Percentiles rank a stretch among this genome's conserved stretches.
Evolutionary conservation across 2,113 vertebrate genomes (phyloP).

Genomic region (Mesocricetus auratus): DNA sequence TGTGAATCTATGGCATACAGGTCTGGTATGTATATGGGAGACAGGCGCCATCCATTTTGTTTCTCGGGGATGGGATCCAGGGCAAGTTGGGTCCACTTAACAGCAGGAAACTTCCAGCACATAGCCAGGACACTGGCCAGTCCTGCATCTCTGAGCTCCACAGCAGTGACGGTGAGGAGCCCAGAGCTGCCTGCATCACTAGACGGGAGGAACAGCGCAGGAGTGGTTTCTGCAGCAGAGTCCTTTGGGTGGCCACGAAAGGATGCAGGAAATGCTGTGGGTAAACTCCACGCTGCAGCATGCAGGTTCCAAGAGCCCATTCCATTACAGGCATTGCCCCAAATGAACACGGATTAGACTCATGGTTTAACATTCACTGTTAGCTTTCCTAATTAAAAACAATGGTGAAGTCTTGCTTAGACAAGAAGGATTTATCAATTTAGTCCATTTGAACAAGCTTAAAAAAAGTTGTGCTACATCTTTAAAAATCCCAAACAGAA

Average conservation of each 20-base stretch:
- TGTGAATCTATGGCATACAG: constrained; percentile 84
- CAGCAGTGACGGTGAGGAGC: not conserved
- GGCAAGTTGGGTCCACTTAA: not conserved
- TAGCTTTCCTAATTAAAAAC: constrained; percentile 50
- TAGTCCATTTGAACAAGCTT: constrained; percentile 34
- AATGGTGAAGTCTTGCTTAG: constrained; percentile 62
- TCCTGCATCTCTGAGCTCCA: not conserved
- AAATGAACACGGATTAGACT: constrained; percentile 45
- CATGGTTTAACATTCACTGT: constrained; percentile 32
- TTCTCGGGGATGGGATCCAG: constrained; percentile 8
- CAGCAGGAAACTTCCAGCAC: constrained; percentile 15
- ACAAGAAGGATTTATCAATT: not conserved
- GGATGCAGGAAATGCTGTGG: constrained; percentile 45
- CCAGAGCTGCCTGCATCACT: not conserved
- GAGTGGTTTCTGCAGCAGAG: constrained; percentile 23
- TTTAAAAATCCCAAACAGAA: constrained; percentile 48
- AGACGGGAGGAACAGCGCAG: not conserved
- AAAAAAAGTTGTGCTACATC: constrained; percentile 23
- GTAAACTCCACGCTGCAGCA: not conserved
- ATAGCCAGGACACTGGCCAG: not conserved
- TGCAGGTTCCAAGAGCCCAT: constrained; percentile 68
- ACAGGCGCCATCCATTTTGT: not conserved
- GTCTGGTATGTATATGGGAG: not conserved
- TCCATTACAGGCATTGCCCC: constrained; percentile 51
- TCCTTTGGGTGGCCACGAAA: not conserved